Base-by-base conservation (phyloP, 2,797 vertebrate genomes). In the Nothura maculosa region DNA sequence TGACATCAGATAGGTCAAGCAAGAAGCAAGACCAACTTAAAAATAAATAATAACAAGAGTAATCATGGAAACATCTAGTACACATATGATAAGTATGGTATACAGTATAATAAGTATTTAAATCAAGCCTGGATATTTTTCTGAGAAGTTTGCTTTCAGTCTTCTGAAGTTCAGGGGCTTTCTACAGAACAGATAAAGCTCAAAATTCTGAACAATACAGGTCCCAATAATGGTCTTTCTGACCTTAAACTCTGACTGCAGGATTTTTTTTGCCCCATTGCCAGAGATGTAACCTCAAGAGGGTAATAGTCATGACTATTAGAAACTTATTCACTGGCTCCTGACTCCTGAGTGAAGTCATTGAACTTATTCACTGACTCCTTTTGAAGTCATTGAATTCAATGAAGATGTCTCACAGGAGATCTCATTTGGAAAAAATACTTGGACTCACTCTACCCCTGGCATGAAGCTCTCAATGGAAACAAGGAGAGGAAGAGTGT, bases 101-200 rank as follows among this genome's bases (percentile, higher is more conserved):
- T 72, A 16, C 36, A 10, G 21, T 24, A 16, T 34, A 0, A 0
- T 20, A 60, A 55, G 28, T n/a, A 21, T 42, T 72, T n/a, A 55
- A 64, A 38, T 68, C 79, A 80, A 60, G 54, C 66, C n/a, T 20
- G 8, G 18, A 68, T 12, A 9, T 81, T 78, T 38, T 63, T 61
- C 52, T 62, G 14, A 79, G 27, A 85, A n/a, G 15, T 81, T 76
- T 92, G 48, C 60, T 62, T 77, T 54, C 54, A 67, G 28, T 58
- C 66, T 9, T 48, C 42, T 34, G 27, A 69, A 61, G 30, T 8
- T 13, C 34, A 9, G 12, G 62, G 62, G 21, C 24, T 84, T 68
- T 80, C 60, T 62, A 48, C 40, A 70, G 34, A 83, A 54, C 36
- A 74, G 57, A 74, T 21, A 40, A 74, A 61, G 5, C 32, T 43